Evolutionary conservation across 2,888 invertebrate genomes (phyloP).

Genomic region (Sympetrum striolatum): DNA sequence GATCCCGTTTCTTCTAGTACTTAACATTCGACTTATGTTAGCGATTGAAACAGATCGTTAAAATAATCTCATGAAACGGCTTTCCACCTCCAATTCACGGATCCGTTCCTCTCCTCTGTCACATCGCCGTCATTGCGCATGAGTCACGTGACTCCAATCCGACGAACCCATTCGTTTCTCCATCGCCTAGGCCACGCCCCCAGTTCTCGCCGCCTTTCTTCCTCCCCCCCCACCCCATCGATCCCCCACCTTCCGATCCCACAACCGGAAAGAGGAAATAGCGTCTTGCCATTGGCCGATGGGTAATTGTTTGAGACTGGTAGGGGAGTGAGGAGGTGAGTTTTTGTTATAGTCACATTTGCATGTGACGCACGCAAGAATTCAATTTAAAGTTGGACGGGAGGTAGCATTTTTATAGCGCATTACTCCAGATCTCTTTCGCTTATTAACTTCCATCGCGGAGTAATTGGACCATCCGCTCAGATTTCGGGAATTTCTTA

Average conservation of each 20-base stretch:
- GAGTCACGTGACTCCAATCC: slow-evolving; percentile 24
- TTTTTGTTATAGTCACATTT: slow-evolving; percentile 44
- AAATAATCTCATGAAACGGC: background rate
- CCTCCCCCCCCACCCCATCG: background rate
- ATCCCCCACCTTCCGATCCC: background rate
- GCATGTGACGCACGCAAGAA: slow-evolving; percentile 38
- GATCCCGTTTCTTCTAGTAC: too few species aligned
- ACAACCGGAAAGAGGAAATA: slow-evolving; percentile 25
- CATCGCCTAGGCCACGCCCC: slow-evolving; percentile 10
- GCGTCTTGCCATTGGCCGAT: slow-evolving; percentile 40
- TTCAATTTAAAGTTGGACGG: slow-evolving; percentile 30
- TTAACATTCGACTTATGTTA: too few species aligned
- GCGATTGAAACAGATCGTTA: background rate
- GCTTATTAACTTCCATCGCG: slow-evolving; percentile 20
- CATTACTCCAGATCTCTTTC: slow-evolving; percentile 15
- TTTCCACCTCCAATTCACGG: slow-evolving; percentile 2
- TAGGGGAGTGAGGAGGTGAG: background rate
- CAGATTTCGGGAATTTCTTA: slow-evolving; percentile 21
- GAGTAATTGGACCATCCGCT: background rate
- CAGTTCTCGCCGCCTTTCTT: background rate
- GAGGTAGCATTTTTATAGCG: slow-evolving; percentile 33
- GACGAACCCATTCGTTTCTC: slow-evolving; percentile 12
- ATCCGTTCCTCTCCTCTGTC: background rate
- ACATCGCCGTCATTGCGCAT: background rate
- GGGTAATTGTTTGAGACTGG: slow-evolving; percentile 29